Conservation (phyloP, 2,113 vertebrate species). For the Odontophorus gujanensis region DNA sequence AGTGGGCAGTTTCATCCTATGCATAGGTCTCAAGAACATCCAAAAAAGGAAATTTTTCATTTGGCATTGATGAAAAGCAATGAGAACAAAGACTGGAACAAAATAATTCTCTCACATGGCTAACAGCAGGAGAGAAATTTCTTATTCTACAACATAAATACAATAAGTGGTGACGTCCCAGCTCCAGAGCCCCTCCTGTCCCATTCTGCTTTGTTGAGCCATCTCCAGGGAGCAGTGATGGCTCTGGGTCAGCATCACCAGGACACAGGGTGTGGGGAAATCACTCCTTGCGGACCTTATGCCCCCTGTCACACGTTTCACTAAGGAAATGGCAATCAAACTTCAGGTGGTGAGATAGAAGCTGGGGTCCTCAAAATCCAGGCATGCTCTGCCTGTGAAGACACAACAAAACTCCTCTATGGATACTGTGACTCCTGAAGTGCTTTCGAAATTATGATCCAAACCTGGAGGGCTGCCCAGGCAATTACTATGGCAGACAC, state of each 20-base stretch:
- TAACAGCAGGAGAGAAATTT: background rate
- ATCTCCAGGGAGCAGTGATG: background rate
- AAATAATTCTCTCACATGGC: background rate
- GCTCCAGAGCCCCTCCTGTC: background rate
- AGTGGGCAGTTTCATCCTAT: background rate
- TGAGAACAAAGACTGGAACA: constrained; percentile 5
- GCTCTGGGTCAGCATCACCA: background rate
- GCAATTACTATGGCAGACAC: background rate
- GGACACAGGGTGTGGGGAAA: background rate
- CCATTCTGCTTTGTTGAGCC: background rate
- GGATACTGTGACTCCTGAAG: background rate
- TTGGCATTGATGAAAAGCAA: background rate
- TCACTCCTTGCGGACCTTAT: fast-evolving
- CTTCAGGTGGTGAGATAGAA: background rate
- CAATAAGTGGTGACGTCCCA: fast-evolving
- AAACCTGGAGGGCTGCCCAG: background rate
- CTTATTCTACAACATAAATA: background rate
- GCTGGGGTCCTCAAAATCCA: fast-evolving
- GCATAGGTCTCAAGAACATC: background rate
- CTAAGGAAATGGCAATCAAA: background rate
- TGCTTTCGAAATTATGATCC: background rate
- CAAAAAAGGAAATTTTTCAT: background rate
- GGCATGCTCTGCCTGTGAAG: background rate
- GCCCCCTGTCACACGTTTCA: no score
- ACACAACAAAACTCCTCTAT: fast-evolving